A percentile compares a stretch with the other conserved stretches of the same genome.
phyloP scores from a whole-genome alignment of 2,797 vertebrate genomes.

The Erethizon dorsatum region DNA sequence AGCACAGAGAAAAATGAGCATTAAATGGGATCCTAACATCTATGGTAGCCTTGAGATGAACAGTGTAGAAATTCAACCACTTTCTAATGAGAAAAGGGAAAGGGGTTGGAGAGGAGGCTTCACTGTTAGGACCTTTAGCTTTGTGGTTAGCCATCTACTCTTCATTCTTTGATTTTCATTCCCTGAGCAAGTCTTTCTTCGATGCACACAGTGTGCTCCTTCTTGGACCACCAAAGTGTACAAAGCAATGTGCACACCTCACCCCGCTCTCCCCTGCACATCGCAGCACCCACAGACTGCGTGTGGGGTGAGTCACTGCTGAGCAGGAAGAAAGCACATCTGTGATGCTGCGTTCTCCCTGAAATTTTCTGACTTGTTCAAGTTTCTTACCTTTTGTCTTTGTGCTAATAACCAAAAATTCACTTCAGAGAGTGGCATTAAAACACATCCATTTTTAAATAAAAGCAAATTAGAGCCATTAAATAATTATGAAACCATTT shows the following conservation, averaged over 20 bases:
- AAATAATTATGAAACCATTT: conserved; percentile 66
- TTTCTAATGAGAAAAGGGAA: neutral
- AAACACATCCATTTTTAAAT: neutral
- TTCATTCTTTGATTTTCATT: neutral
- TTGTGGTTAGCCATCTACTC: neutral
- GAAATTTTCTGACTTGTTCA: neutral
- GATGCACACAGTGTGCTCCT: neutral
- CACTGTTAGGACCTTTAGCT: neutral
- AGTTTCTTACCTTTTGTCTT: conserved; percentile 24
- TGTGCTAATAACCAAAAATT: conserved; percentile 42
- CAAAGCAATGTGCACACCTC: neutral
- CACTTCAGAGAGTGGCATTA: neutral
- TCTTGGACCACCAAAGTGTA: neutral
- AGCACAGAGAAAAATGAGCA: neutral
- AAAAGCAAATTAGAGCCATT: conserved; percentile 30
- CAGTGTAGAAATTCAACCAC: neutral
- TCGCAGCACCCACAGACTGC: neutral
- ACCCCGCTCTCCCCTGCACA: neutral
- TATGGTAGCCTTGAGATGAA: neutral
- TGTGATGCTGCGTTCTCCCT: neutral
- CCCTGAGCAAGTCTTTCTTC: neutral
- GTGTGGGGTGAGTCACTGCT: neutral
- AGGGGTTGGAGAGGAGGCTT: neutral
- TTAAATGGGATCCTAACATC: neutral
- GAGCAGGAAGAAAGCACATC: neutral